phyloP scores from a whole-genome alignment of 2,888 invertebrate genomes.

The Hyppa rectilinea region DNA sequence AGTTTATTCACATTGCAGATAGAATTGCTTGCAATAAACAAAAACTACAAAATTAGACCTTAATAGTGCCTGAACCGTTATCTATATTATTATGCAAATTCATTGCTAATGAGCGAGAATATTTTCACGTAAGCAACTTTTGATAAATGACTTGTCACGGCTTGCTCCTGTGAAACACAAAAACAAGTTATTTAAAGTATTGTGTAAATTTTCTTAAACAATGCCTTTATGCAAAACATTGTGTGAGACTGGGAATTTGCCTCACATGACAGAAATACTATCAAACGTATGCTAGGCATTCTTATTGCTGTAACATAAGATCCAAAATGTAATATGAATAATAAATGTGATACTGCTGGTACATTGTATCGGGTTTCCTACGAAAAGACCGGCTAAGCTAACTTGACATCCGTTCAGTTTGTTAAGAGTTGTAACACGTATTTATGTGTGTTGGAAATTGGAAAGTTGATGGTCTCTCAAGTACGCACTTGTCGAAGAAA shows the following conservation, averaged over 20 bases:
- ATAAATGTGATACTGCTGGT: conserved; percentile 37
- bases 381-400: conserved; percentile 50
- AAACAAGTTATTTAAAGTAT: conserved; percentile 57
- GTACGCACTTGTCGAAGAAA: conserved; percentile 53
- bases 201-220: conserved; percentile 73
- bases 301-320: conserved; percentile 55
- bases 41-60: conserved; percentile 37
- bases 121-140: conserved; percentile 45
- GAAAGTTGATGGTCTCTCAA: conserved; percentile 71
- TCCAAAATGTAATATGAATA: conserved; percentile 48
- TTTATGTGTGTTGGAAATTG: conserved; percentile 72
- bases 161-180: conserved; percentile 52
- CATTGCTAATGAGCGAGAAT: conserved; percentile 50
- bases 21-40: conserved; percentile 19
- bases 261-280: conserved; percentile 48
- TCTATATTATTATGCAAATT: conserved; percentile 58
- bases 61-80: conserved; percentile 33
- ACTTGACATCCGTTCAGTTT: conserved; percentile 67
- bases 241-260: conserved; percentile 79
- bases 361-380: conserved; percentile 51
- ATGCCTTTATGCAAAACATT: conserved; percentile 78
- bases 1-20: conserved; percentile 25
- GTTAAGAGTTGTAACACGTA: conserved; percentile 61
- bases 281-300: conserved; percentile 27
- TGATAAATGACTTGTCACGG: conserved; percentile 48